These are phyloP conservation scores for Acronicta alni DNA, from an alignment of 2,888 invertebrate genomes.

Conservation along the genomic window DNA sequence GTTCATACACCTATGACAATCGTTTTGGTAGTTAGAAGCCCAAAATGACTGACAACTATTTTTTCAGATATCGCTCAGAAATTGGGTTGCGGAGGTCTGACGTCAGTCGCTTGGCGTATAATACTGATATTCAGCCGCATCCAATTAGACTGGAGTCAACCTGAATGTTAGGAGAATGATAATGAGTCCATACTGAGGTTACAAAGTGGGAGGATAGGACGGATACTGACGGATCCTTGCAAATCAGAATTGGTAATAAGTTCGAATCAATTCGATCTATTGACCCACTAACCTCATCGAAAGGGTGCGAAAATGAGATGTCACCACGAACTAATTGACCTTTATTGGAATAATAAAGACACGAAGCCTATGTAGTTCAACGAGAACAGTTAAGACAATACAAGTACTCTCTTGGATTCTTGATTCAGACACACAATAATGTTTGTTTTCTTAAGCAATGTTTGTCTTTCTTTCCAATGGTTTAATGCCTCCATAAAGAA, in stretches of 20 bases:
- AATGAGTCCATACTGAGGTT: neutral
- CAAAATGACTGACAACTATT: no score
- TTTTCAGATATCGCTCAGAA: no score
- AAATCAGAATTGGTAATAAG: slow-evolving; percentile 5
- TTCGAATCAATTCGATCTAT: slow-evolving; percentile 12
- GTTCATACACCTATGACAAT: no score
- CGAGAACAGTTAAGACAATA: slow-evolving; percentile 8
- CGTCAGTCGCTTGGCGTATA: no score
- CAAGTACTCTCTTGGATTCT: slow-evolving; percentile 7
- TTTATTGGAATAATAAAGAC: slow-evolving; percentile 35
- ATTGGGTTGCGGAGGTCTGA: no score
- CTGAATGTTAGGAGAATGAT: no score
- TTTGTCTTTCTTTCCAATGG: slow-evolving; percentile 11
- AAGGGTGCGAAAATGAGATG: slow-evolving; percentile 16
- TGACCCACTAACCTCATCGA: slow-evolving; percentile 25
- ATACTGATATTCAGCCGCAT: no score
- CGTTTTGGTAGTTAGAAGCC: no score
- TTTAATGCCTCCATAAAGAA: slow-evolving; percentile 14
- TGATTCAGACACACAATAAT: slow-evolving; percentile 16
- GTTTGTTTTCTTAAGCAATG: slow-evolving; percentile 9
- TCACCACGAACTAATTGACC: slow-evolving; percentile 32
- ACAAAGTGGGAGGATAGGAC: neutral
- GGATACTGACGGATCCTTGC: neutral
- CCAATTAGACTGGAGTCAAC: no score
- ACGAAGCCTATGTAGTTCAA: slow-evolving; percentile 21